Evolutionary conservation across 1,140 invertebrate species (phyloP), one percentile per base, ranked within the genome.

Genomic region (Ceratina australensis): DNA sequence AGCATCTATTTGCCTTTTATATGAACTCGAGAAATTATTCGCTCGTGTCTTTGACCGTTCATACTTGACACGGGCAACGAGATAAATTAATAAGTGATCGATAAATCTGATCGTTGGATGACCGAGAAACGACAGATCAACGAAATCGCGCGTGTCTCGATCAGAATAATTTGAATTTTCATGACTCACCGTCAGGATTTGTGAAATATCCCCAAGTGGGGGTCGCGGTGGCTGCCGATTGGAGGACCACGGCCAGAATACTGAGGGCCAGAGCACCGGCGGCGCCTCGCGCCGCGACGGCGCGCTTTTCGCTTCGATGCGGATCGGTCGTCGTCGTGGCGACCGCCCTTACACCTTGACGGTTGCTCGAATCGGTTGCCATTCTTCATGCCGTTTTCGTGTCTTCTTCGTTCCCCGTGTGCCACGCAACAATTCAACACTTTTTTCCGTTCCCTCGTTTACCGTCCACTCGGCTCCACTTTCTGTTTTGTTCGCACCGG

Each of bases 181-280:
- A 67, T 79, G 65, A 91, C 93, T 92, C 84, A 94, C 93, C 93
- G 87, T 93, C 90, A 83, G 92, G 92, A 88, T 95, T 96, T 84
- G 94, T 94, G 91, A 95, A 97, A 88, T 96, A 95, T 72, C 96
- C 96, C 96, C 96, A 97, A 84, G 95, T 94, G 56, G 96, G 96
- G 64, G 96, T 94, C 54, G 95, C 96, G 24, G 96, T 94, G 60
- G 96, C 95, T 50, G 95, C 95, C 15, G 89, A 87, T 85, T 92
- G 91, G 81, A 96, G 93, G 57, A 95, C 94, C 86, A 96, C 95
- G 87, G 96, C 96, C 73, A 96, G 93, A 86, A 97, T 95, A 80
- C 95, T 95, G 80, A 97, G 92, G 84, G 94, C 93, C 69, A 96
- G 95, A 83, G 96, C 95, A 86, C 94, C 94, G 89, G 95, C 94